Evolutionary conservation across 2,113 vertebrate species (phyloP).

Genomic region (Myrmophylax atrothorax): DNA sequence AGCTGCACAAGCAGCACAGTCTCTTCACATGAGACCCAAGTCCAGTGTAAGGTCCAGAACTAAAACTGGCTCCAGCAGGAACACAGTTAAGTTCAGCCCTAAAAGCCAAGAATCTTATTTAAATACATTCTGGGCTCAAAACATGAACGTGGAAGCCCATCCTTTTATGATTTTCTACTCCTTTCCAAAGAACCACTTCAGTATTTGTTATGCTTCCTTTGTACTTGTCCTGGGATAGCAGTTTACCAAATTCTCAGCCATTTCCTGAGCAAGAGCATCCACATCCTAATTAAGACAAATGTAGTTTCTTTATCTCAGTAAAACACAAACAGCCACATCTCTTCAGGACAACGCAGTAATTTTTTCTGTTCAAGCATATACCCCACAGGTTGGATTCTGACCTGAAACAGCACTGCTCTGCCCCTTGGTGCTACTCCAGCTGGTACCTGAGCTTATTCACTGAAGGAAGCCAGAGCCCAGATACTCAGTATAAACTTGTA

Average conservation of each 20-base stretch:
- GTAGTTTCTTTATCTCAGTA: neutral
- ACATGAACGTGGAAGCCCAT: neutral
- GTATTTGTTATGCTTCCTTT: neutral
- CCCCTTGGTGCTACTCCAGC: neutral
- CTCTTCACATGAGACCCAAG: constrained; percentile 9
- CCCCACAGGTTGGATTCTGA: neutral
- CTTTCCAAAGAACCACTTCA: neutral
- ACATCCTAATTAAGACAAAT: neutral
- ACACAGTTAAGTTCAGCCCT: neutral
- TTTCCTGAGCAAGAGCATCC: neutral
- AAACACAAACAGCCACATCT: neutral
- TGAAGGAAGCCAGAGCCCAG: neutral
- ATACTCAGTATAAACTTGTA: neutral
- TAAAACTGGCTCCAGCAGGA: neutral
- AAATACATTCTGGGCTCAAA: neutral
- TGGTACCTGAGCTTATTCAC: neutral
- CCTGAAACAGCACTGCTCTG: neutral
- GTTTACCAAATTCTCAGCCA: neutral
- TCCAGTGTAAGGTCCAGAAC: neutral
- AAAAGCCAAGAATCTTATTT: neutral
- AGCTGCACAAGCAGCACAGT: neutral
- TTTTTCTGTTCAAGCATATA: neutral
- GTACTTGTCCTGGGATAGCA: neutral
- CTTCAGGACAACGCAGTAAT: neutral
- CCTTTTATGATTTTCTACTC: neutral